Percentiles rank a stretch among this genome's conserved stretches.
Conservation (phyloP, 2,113 vertebrate species). For the Thymallus thymallus region DNA sequence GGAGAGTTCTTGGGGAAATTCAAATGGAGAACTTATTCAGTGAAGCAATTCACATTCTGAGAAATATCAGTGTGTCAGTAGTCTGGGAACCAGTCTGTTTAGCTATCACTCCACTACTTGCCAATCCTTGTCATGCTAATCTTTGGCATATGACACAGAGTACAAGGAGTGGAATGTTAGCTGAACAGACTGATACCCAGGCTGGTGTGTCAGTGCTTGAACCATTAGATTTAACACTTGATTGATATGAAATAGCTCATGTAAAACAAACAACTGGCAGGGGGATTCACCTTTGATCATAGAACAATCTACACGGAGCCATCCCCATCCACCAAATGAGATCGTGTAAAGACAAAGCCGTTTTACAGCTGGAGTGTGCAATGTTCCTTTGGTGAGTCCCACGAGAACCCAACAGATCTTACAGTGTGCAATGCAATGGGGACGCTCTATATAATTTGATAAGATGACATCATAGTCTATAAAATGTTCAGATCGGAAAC, state of each 20-base stretch:
- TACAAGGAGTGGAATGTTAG: too few species aligned
- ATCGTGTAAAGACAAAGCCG: neutral
- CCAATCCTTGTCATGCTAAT: too few species aligned
- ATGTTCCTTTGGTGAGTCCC: neutral
- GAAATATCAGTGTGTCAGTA: neutral
- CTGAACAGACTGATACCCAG: neutral
- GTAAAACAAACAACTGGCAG: too few species aligned
- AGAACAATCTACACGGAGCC: neutral
- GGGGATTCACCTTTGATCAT: neutral
- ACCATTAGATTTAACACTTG: neutral
- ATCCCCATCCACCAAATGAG: neutral
- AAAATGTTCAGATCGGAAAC: conserved; percentile 29
- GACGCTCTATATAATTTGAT: conserved; percentile 21
- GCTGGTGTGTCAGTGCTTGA: neutral
- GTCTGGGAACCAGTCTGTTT: too few species aligned
- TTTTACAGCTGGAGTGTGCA: neutral
- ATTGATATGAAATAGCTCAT: neutral
- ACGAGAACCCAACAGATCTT: neutral
- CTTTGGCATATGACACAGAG: too few species aligned
- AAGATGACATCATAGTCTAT: conserved; percentile 15
- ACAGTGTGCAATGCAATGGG: neutral
- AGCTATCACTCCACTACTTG: too few species aligned
- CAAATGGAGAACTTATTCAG: neutral
- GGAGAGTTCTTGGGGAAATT: neutral
- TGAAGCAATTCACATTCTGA: neutral